These are phyloP conservation scores for Gracilinanus agilis DNA, from an alignment of 2,113 vertebrate genomes.

Conservation along the genomic window DNA sequence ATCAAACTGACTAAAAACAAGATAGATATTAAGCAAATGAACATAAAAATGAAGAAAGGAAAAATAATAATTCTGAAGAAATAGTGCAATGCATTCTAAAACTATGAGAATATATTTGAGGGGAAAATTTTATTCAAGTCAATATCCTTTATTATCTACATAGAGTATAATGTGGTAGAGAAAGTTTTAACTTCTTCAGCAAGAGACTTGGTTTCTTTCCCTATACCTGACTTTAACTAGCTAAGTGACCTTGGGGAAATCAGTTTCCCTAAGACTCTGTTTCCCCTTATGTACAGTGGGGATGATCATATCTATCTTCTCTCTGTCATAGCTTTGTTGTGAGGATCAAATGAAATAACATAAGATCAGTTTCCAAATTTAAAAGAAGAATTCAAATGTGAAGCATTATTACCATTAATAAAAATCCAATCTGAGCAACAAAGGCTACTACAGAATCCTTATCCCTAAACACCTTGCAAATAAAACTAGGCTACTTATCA, in stretches of 20 bases:
- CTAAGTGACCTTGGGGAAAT: neutral
- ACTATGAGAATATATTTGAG: neutral
- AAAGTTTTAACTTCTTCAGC: neutral
- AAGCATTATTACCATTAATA: neutral
- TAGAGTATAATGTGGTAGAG: neutral
- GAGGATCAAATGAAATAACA: neutral
- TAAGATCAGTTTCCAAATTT: neutral
- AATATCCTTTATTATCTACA: neutral
- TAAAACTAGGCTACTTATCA: neutral
- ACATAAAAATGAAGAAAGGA: neutral
- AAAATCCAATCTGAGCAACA: neutral
- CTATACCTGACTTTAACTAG: neutral
- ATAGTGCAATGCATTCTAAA: neutral
- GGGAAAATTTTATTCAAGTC: neutral
- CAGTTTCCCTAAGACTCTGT: neutral
- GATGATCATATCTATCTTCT: neutral
- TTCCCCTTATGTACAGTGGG: neutral
- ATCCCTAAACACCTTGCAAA: neutral
- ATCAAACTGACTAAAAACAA: neutral
- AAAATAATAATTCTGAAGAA: neutral
- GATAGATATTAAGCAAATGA: neutral
- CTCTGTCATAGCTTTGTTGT: neutral
- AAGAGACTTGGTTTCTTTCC: neutral
- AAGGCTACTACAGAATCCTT: neutral
- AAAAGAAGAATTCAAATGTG: neutral